Base-by-base conservation (phyloP, 2,888 invertebrate species). In the Lacanobia wlatinum region DNA sequence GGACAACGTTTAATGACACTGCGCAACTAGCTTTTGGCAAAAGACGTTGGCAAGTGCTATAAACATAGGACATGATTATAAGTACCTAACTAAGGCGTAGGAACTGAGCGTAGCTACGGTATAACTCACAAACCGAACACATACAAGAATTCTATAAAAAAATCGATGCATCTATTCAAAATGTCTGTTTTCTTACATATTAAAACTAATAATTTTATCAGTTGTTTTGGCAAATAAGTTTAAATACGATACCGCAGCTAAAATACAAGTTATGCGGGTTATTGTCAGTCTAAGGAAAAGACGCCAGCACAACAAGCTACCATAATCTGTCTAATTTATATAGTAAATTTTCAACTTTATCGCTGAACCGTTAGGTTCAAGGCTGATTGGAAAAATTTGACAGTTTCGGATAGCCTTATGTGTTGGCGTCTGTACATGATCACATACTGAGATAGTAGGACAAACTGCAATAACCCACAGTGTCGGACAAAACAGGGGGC, bases 21-120 rank as follows among this genome's bases (percentile, higher is more conserved):
- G 70, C 68, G 14, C 68, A 63, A 63, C 68, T 59, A 69, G 40
- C 65, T 65, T 73, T 60, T n/a, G 23, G 68, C 66, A 40, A 66
- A 68, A 70, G 40, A 73, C n/a, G 66, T 70, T 48, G 65, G 52
- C 63, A 55, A 38, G 18, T 59, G 34, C 59, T 55, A 55, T 9
- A 68, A 61, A 78, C 70, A 70, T 50, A 76, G 62, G 66, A 73
- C 62, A 58, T 70, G 69, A 78, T 79, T 77, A 70, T 66, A 70
- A 67, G 70, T 70, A 76, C 61, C 73, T 84, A 70, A 62, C 66
- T 76, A 70, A 53, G 46, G 43, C 56, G 61, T 78, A 87, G 85
- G 87, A 87, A 87, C 85, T 83, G 70, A 83, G 67, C 23, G 48
- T 43, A 61, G 70, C 77, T 70, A 80, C 77, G 71, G 84, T 61